Percentiles rank a stretch among this genome's conserved stretches.
These are phyloP conservation scores for Gymnopithys bicolor DNA, from an alignment of 2,797 vertebrate genomes.

Conservation along the genomic window DNA sequence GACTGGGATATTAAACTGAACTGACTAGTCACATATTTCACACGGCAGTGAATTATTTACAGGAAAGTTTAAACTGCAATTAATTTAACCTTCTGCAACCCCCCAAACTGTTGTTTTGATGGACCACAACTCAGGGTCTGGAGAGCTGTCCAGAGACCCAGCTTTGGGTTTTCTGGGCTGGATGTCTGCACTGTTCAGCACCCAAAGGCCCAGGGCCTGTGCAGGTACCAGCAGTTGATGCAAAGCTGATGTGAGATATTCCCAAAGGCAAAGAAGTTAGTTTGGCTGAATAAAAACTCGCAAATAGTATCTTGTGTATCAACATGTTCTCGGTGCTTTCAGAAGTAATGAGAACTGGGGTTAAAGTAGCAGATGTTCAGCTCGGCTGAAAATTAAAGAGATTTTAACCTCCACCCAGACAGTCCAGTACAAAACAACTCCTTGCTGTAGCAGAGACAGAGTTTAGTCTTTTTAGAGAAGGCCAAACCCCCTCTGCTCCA, in stretches of 20 bases:
- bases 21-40: not conserved
- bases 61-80: not conserved
- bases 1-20: not conserved
- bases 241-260: not conserved
- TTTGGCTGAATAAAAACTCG: not conserved
- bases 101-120: not conserved
- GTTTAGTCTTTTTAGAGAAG: not conserved
- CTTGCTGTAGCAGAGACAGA: not conserved
- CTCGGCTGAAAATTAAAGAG: not conserved
- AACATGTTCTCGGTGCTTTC: not conserved
- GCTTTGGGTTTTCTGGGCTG: not conserved
- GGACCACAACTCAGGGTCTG: not conserved
- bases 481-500: not conserved
- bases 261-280: not conserved
- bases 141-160: not conserved
- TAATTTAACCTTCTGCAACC: not conserved
- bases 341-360: not conserved
- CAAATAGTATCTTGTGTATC: not conserved
- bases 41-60: not conserved
- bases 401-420: not conserved
- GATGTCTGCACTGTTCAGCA: accelerated
- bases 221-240: accelerated
- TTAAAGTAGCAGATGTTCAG: conserved; percentile 18
- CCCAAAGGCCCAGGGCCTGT: no score
- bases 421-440: not conserved